Conservation (phyloP, 2,888 invertebrate species). For the Rhorus exstirpatorius region DNA sequence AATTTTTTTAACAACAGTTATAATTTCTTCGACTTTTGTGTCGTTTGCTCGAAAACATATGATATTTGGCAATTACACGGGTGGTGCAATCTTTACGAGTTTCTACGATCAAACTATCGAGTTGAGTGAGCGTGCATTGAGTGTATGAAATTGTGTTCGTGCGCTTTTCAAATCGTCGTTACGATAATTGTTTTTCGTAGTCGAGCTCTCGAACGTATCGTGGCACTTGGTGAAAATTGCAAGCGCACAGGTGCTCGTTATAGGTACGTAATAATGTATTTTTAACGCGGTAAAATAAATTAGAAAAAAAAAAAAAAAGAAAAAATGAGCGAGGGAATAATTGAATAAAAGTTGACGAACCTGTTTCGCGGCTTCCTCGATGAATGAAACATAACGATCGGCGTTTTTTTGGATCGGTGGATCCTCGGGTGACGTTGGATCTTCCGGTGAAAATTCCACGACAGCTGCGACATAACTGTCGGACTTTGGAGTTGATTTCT, state of each 20-base stretch:
- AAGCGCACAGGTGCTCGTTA: too few relatives aligned
- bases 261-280: too few relatives aligned
- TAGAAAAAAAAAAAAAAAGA: too few relatives aligned
- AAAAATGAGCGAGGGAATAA: too few relatives aligned
- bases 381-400: slow-evolving; percentile 69
- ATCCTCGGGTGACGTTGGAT: slow-evolving; percentile 41
- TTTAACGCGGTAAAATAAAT: background rate
- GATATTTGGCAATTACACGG: background rate
- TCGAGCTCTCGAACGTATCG: background rate
- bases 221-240: too few relatives aligned
- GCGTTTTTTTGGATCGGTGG: slow-evolving; percentile 67
- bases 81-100: slow-evolving; percentile 9
- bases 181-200: background rate
- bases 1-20: slow-evolving; percentile 1
- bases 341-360: slow-evolving; percentile 73
- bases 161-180: background rate
- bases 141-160: background rate
- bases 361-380: slow-evolving; percentile 70
- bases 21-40: background rate
- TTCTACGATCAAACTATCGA: slow-evolving; percentile 2
- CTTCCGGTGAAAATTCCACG: slow-evolving; percentile 76
- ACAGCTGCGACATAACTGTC: slow-evolving; percentile 78
- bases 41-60: background rate
- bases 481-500: slow-evolving; percentile 71
- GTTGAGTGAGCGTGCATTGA: background rate